Evolutionary conservation across 2,888 invertebrate species (phyloP), one percentile per base, ranked within the genome.

Genomic region (Asteroscopus sphinx): DNA sequence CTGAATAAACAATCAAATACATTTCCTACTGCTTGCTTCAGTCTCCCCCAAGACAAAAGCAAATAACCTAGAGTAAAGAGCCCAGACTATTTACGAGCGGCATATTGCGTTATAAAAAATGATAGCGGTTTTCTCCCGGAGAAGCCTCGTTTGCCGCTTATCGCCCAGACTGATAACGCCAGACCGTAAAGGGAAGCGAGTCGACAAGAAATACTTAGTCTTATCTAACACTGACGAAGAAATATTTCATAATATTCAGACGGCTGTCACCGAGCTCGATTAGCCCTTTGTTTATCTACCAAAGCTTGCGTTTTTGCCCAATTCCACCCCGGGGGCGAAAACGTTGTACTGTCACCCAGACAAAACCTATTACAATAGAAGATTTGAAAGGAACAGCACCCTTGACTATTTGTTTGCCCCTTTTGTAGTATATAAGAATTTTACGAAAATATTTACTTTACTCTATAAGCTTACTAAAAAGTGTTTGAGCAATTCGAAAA

Each of bases 31-130:
- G 65, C 52, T 71, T 60, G 63, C 68, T 68, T 68, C 64, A 53
- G 63, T 68, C 68, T 57, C 62, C 63, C 53, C 68, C 72, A 77
- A 83, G 77, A 85, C 83, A 84, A 83, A 81, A 82, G 81, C 80
- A 79, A 81, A 84, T 81, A 82, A 80, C 76, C 68, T 72, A 70
- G 71, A 79, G 79, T 74, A 77, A 80, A 73, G 73, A 77, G 81
- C 77, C 73, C 75, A 77, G 77, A 78, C 80, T 81, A 86, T 87
- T 87, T 88, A 86, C 84, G 85, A 84, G 73, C 76, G 79, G 83
- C 87, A 86, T 88, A 87, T 89, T 87, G 85, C 86, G 87, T 83
- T 88, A 83, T 89, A 89, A 89, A 89, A 89, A 88, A 87, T 88
- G 85, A 88, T 85, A 82, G 85, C 84, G 84, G 85, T 84, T 86